Conservation (phyloP, 2,888 invertebrate species). For the Aproaerema taeniolella region DNA sequence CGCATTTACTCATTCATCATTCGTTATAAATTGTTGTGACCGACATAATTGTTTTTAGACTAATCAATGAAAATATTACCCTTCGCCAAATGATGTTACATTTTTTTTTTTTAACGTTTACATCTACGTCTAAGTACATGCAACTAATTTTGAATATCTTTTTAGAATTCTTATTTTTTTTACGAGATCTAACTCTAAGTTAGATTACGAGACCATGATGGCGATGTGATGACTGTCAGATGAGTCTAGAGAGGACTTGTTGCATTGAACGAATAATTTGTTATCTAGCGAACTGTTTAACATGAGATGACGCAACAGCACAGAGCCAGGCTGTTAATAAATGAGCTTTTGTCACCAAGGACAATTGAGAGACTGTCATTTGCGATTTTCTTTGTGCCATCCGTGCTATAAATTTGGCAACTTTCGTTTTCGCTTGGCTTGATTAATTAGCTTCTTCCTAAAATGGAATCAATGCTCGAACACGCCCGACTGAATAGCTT, state of each 20-base stretch:
- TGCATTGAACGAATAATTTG: too few relatives aligned
- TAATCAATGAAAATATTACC: too few relatives aligned
- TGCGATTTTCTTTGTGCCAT: conserved; percentile 15
- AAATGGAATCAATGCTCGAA: conserved; percentile 25
- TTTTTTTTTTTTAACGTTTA: too few relatives aligned
- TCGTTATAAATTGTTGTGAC: conserved; percentile 17
- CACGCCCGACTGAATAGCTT: conserved; percentile 26
- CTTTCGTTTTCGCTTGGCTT: conserved; percentile 48
- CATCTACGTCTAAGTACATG: too few relatives aligned
- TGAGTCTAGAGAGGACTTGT: too few relatives aligned
- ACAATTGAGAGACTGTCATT: conserved; percentile 19
- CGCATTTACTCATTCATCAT: conserved; percentile 15
- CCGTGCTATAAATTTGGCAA: conserved; percentile 28
- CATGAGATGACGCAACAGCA: not conserved
- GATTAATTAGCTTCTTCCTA: conserved; percentile 40
- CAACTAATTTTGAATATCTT: too few relatives aligned
- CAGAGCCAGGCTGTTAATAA: not conserved
- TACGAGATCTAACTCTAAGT: too few relatives aligned
- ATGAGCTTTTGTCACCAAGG: conserved; percentile 10
- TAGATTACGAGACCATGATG: too few relatives aligned
- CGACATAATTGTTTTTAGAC: conserved; percentile 7
- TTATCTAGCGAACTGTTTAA: too few relatives aligned
- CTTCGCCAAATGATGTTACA: too few relatives aligned
- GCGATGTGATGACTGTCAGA: too few relatives aligned
- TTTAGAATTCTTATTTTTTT: too few relatives aligned